Evolutionary conservation across 2,113 vertebrate genomes (phyloP), one percentile per base, ranked within the genome.

Genomic region (Protomyctophum bolini): DNA sequence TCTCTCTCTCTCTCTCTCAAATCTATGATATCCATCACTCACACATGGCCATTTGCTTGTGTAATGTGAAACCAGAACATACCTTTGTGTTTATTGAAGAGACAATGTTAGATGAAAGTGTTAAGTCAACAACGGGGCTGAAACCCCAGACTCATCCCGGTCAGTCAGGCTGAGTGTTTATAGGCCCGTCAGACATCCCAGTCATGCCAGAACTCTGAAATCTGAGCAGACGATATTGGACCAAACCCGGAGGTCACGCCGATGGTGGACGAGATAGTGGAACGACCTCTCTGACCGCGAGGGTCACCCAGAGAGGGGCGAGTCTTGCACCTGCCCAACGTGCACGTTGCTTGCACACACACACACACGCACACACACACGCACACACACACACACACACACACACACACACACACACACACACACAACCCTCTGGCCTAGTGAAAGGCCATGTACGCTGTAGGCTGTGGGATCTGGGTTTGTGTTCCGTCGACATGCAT

Each of bases 221-320:
- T 76, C 61, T 14, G n/a, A 83, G 74, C 84, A 83, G 79, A 80
- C 73, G 72, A 88, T 84, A 76, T 74, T 65, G 33, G 50, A 77
- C 81, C 86, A 83, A 84, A 87, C 76, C 80, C 80, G 83, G 87
- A 70, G 15, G 62, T 63, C 70, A 82, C 70, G 80, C 77, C 83
- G 74, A 72, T 83, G 12, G 21, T n/a, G n/a, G 83, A 77, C 88
- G 75, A 76, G 73, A 75, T 85, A 81, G 83, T 77, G 81, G 33
- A 71, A 56, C 67, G 73, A 80, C 77, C 72, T 72, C 63, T 14
- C 63, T 14, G 61, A 68, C 62, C 57, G 66, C 77, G 69, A 87
- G 89, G 86, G 89, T 21, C 21, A 90, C 80, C 86, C 87, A 78
- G 69, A 78, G 69, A 70, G 66, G 82, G 86, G 76, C 86, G 83